phyloP scores from a whole-genome alignment of 2,113 vertebrate species.

The Macroglossus sobrinus region DNA sequence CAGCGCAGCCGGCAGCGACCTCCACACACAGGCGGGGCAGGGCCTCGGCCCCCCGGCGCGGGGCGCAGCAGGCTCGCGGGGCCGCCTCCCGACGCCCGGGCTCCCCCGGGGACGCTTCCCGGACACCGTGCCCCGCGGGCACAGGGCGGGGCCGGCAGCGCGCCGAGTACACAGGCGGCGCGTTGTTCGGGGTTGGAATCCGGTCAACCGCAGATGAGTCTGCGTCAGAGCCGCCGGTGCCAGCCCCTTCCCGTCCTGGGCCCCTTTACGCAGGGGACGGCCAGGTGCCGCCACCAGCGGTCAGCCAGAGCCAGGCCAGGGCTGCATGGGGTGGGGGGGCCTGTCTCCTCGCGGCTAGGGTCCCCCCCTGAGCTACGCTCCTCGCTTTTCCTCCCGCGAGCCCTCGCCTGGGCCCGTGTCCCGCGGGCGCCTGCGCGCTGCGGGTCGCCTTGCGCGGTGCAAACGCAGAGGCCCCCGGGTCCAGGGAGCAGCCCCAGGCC shows the following conservation, averaged over 20 bases:
- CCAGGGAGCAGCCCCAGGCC: background rate
- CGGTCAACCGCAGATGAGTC: background rate
- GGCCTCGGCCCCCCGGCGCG: background rate
- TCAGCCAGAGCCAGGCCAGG: background rate
- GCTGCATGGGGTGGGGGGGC: no score
- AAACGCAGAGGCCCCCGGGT: no score
- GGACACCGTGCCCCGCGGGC: background rate
- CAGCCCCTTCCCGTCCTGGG: fast-evolving
- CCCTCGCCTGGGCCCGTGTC: background rate
- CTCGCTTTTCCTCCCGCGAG: no score
- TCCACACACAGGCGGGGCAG: background rate
- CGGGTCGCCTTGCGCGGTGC: no score
- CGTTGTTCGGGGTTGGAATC: background rate
- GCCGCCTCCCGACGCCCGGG: background rate
- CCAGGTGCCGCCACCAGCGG: background rate
- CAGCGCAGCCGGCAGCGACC: background rate
- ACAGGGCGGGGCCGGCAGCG: background rate
- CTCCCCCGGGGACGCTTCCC: slow-evolving; percentile 29
- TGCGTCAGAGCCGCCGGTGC: fast-evolving
- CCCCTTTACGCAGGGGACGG: no score
- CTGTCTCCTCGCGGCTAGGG: no score
- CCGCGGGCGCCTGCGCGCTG: no score
- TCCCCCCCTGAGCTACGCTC: no score
- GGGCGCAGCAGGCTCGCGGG: no score
- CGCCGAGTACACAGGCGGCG: fast-evolving